Percentiles rank a stretch among this genome's conserved stretches.
Evolutionary conservation across 2,888 invertebrate genomes (phyloP).

Genomic region (Sesamia inferens): DNA sequence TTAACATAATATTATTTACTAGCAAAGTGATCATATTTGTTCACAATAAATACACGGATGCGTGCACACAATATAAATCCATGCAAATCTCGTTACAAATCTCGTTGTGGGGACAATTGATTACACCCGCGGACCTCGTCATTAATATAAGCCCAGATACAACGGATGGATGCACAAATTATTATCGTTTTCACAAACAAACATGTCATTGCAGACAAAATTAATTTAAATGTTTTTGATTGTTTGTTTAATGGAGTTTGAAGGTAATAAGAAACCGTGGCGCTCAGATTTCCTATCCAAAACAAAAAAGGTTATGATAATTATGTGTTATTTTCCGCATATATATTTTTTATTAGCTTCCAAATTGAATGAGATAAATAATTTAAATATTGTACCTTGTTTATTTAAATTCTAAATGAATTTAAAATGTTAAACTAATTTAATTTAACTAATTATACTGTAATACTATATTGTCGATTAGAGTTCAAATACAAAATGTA

Average conservation of each 20-base stretch:
- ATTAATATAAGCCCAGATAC: constrained; percentile 4
- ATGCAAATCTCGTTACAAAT: neutral
- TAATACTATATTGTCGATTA: too few species aligned
- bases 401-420: neutral
- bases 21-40: neutral
- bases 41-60: neutral
- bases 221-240: neutral
- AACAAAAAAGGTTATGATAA: neutral
- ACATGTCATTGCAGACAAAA: neutral
- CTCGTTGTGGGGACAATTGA: constrained; percentile 5
- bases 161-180: neutral
- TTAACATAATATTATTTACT: neutral
- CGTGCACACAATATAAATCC: neutral
- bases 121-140: constrained; percentile 1
- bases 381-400: neutral
- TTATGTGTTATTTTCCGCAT: neutral
- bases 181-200: neutral
- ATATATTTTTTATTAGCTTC: neutral
- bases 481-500: too few species aligned
- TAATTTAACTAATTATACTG: neutral
- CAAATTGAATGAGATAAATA: neutral
- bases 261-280: too few species aligned
- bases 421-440: too few species aligned
- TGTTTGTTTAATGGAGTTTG: neutral
- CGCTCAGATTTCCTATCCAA: too few species aligned